These are phyloP conservation scores for Cyphomyrus plagiostoma DNA, from an alignment of 2,113 vertebrate genomes.

Conservation along the genomic window DNA sequence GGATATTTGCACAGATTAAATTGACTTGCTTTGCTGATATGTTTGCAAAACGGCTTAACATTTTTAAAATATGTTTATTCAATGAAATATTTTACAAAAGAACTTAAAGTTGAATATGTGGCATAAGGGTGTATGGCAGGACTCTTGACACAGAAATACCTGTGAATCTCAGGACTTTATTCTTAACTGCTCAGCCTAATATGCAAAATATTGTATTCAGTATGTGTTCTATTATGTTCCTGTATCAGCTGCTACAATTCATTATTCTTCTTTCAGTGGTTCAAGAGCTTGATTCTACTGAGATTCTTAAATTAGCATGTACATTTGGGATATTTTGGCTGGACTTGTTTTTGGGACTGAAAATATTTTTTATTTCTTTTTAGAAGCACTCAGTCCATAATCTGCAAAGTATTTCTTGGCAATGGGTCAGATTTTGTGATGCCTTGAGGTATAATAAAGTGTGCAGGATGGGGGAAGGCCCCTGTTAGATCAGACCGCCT, in stretches of 20 bases:
- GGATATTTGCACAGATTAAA: not conserved
- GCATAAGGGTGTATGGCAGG: not conserved
- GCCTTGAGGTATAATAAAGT: not conserved
- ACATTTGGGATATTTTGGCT: not conserved
- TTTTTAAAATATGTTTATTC: not conserved
- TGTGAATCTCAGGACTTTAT: not conserved
- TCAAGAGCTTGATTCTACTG: not conserved
- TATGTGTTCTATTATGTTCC: not conserved
- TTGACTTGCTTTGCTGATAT: not conserved
- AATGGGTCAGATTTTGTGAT: not conserved
- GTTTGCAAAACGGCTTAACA: not conserved
- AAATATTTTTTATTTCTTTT: not conserved
- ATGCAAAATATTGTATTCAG: not conserved
- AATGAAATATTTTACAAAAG: not conserved
- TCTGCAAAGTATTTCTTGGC: not conserved
- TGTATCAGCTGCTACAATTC: not conserved
- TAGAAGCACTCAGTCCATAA: not conserved
- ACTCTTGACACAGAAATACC: not conserved
- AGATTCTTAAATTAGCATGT: constrained; percentile 7
- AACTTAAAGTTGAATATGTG: not conserved
- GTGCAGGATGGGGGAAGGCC: not conserved
- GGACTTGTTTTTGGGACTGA: not conserved
- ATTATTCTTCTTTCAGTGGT: not conserved
- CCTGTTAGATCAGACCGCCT: not conserved
- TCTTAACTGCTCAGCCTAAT: not conserved